phyloP scores from a whole-genome alignment of 2,797 vertebrate species.

The Tamandua tetradactyla region DNA sequence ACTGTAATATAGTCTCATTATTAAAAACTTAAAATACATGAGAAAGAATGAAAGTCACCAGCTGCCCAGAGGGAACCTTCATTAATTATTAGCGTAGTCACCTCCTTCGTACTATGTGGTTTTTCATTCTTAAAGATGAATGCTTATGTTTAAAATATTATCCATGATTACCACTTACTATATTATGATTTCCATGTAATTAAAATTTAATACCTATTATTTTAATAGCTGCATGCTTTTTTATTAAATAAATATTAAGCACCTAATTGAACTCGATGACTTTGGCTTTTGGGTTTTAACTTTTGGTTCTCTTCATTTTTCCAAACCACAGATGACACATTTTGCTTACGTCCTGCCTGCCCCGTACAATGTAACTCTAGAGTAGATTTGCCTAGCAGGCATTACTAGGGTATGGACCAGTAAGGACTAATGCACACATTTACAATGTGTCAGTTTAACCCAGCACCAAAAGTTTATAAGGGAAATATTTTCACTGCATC shows the following conservation, averaged over 20 bases:
- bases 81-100: not conserved
- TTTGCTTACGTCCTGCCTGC: not conserved
- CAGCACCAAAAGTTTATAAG: not conserved
- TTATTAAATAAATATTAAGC: not conserved
- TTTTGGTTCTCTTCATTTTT: not conserved
- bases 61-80: not conserved
- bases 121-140: not conserved
- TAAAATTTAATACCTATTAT: not conserved
- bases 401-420: not conserved
- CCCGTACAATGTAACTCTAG: not conserved
- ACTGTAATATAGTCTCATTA: not conserved
- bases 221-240: not conserved
- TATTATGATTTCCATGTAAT: not conserved
- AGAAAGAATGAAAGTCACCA: not conserved
- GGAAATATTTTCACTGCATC: not conserved
- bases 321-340: not conserved
- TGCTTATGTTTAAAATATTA: slow-evolving; percentile 1
- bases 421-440: not conserved
- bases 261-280: not conserved
- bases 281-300: not conserved
- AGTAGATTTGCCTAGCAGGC: not conserved
- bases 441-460: slow-evolving; percentile 14
- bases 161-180: not conserved
- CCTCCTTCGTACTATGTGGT: not conserved
- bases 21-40: slow-evolving; percentile 25